phyloP scores from a whole-genome alignment of 2,888 invertebrate species.

The Hedychridium roseum region DNA sequence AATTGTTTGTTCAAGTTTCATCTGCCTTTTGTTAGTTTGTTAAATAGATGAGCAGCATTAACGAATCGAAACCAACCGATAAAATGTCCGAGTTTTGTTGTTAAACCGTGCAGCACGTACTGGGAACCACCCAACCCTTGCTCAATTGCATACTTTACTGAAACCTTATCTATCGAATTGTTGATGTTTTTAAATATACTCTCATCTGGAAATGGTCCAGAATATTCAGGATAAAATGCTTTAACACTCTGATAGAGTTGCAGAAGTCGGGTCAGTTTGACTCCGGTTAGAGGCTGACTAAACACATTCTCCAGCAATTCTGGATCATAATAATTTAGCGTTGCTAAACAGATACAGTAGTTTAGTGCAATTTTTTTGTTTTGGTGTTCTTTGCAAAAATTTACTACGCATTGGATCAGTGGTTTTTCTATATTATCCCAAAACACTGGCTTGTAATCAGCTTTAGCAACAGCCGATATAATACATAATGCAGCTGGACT shows the following conservation, averaged over 20 bases:
- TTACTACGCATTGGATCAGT: constrained; percentile 62
- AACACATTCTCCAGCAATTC: constrained; percentile 67
- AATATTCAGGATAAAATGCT: constrained; percentile 63
- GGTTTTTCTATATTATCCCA: constrained; percentile 68
- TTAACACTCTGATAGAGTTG: constrained; percentile 68
- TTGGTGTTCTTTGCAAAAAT: constrained; percentile 39
- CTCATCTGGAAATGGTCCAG: constrained; percentile 63
- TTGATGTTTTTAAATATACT: constrained; percentile 56
- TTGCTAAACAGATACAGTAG: constrained; percentile 68
- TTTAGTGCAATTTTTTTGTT: constrained; percentile 60
- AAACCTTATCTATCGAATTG: constrained; percentile 58
- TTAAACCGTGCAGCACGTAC: constrained; percentile 67
- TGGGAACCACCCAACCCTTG: constrained; percentile 68
- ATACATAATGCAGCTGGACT: constrained; percentile 65
- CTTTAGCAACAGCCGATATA: constrained; percentile 68
- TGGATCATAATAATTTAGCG: constrained; percentile 69
- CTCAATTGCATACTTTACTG: constrained; percentile 66
- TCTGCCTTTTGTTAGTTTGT: background rate
- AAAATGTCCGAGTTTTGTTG: constrained; percentile 67
- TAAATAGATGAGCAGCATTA: background rate
- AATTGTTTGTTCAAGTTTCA: constrained; percentile 10
- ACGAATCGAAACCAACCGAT: constrained; percentile 63
- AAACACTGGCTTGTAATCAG: constrained; percentile 69
- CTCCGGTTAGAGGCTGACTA: constrained; percentile 31
- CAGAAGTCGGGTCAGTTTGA: constrained; percentile 49